Conservation (phyloP, 2,797 vertebrate species). For the Sandelia bainsii region DNA sequence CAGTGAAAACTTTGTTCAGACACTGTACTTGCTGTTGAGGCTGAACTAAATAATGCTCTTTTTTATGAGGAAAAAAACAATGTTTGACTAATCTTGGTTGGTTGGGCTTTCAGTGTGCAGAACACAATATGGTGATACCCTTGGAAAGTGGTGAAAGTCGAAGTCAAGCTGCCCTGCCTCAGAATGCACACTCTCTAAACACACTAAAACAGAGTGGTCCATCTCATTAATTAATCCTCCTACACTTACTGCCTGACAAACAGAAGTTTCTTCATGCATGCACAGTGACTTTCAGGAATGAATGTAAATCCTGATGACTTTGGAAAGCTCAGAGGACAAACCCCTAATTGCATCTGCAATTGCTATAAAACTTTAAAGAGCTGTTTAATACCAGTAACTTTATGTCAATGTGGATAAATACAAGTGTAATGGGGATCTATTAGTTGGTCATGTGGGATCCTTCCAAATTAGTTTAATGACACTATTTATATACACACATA, state of each 20-base stretch:
- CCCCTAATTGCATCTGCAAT: slow-evolving; percentile 63
- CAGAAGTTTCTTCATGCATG: slow-evolving; percentile 68
- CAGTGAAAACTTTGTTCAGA: slow-evolving; percentile 14
- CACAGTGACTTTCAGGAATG: slow-evolving; percentile 70
- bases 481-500: too few species aligned
- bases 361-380: slow-evolving; percentile 64
- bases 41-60: slow-evolving; percentile 33
- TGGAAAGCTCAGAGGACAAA: slow-evolving; percentile 74
- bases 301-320: slow-evolving; percentile 80
- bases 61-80: slow-evolving; percentile 14
- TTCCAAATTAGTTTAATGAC: slow-evolving; percentile 11
- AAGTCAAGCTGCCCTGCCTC: slow-evolving; percentile 64
- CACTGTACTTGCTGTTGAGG: slow-evolving; percentile 4
- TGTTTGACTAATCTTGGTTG: slow-evolving; percentile 40
- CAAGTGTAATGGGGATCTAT: slow-evolving; percentile 29
- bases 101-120: slow-evolving; percentile 18
- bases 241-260: slow-evolving; percentile 74
- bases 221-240: slow-evolving; percentile 81
- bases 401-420: slow-evolving; percentile 47
- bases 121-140: slow-evolving; percentile 39
- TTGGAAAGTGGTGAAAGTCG: slow-evolving; percentile 77
- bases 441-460: slow-evolving; percentile 17
- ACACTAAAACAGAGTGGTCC: slow-evolving; percentile 60
- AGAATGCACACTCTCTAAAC: slow-evolving; percentile 62
- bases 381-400: slow-evolving; percentile 58